Evolutionary conservation across 2,888 invertebrate genomes (phyloP).

Genomic region (Bembecia ichneumoniformis): DNA sequence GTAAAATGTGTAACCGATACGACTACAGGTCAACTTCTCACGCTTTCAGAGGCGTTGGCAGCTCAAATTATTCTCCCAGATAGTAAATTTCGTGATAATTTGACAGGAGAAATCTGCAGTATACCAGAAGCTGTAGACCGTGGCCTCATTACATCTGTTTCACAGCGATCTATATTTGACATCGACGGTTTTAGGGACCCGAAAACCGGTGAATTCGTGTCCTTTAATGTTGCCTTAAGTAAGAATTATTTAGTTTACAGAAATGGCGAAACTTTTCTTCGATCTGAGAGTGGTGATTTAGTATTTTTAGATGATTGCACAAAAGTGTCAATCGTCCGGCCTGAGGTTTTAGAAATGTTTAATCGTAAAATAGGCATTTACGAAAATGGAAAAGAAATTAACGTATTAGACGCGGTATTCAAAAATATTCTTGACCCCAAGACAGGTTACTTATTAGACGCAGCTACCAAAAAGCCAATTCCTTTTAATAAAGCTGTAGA

Average conservation of each 20-base stretch:
- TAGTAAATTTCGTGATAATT: constrained; percentile 81
- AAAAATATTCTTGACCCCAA: constrained; percentile 89
- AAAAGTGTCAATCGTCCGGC: constrained; percentile 81
- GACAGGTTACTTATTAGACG: constrained; percentile 87
- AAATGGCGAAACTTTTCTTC: constrained; percentile 80
- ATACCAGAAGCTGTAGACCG: constrained; percentile 91
- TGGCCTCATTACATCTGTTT: constrained; percentile 89
- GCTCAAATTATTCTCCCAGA: constrained; percentile 84
- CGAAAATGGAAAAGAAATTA: constrained; percentile 81
- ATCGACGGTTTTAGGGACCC: constrained; percentile 92
- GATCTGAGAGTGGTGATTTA: constrained; percentile 80
- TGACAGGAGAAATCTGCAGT: constrained; percentile 79
- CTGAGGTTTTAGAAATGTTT: constrained; percentile 90
- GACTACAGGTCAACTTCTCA: constrained; percentile 82
- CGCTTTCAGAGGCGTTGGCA: constrained; percentile 87
- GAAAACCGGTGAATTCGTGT: constrained; percentile 84
- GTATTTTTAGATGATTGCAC: constrained; percentile 86
- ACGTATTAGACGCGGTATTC: constrained; percentile 90
- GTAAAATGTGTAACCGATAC: constrained; percentile 89
- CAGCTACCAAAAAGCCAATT: constrained; percentile 78
- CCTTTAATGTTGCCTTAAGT: constrained; percentile 85
- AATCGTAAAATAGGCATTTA: constrained; percentile 86
- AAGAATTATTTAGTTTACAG: constrained; percentile 84
- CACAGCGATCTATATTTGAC: constrained; percentile 90
- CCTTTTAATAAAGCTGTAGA: constrained; percentile 90